phyloP scores from a whole-genome alignment of 1,140 invertebrate species.

The Neodiprion pinetum region DNA sequence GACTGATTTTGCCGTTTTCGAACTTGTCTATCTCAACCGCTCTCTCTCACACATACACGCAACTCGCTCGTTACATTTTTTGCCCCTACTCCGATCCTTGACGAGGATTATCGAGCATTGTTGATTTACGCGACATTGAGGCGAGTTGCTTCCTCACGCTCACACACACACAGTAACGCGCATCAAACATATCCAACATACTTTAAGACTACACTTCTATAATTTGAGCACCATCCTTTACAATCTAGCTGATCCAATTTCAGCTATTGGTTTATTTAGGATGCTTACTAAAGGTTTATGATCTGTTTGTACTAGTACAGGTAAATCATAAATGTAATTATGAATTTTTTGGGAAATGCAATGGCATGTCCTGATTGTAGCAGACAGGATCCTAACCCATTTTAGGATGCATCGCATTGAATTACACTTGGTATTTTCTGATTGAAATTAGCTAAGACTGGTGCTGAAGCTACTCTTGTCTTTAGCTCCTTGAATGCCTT shows the following conservation, averaged over 20 bases:
- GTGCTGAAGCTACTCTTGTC: background rate
- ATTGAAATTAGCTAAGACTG: conserved; percentile 32
- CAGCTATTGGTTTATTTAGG: conserved; percentile 29
- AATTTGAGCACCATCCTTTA: conserved; percentile 53
- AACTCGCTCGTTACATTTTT: too few species aligned
- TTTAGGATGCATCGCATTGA: conserved; percentile 42
- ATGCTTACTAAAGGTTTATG: conserved; percentile 49
- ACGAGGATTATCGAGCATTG: too few species aligned
- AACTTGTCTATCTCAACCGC: too few species aligned
- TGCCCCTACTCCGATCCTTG: too few species aligned
- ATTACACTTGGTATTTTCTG: conserved; percentile 33
- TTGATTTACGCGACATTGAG: too few species aligned
- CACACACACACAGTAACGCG: too few species aligned
- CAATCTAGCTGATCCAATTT: conserved; percentile 39
- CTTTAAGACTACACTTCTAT: conserved; percentile 45
- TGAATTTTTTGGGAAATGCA: conserved; percentile 45
- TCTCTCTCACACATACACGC: too few species aligned
- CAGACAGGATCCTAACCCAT: conserved; percentile 37
- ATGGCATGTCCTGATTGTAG: conserved; percentile 46
- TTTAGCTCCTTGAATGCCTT: background rate
- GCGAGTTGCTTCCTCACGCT: too few species aligned
- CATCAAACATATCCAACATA: background rate
- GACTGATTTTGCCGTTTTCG: too few species aligned
- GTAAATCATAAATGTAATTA: conserved; percentile 42
- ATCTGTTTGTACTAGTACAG: conserved; percentile 45